Conservation (phyloP, 2,113 vertebrate species). For the Ptilonorhynchus violaceus region DNA sequence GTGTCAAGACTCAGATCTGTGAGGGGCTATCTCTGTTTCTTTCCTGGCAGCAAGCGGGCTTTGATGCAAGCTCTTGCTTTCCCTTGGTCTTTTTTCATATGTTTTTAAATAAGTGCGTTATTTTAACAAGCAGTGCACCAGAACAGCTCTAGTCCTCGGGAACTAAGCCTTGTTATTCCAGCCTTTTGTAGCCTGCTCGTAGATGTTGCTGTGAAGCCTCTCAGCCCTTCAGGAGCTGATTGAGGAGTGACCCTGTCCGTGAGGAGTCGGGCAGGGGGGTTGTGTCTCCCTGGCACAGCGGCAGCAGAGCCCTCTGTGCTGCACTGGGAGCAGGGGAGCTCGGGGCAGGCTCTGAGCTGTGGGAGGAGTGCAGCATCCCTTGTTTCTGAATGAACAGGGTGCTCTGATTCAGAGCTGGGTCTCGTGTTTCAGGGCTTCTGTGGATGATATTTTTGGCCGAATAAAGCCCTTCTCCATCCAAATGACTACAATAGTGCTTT, state of each 20-base stretch:
- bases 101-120: not conserved
- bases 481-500: not conserved
- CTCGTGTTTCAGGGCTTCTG: not conserved
- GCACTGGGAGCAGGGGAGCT: not conserved
- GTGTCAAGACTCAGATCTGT: not conserved
- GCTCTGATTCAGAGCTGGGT: not conserved
- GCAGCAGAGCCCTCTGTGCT: not conserved
- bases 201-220: not conserved
- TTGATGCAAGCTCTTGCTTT: not conserved
- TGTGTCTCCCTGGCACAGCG: not conserved
- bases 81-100: not conserved
- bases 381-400: not conserved
- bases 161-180: not conserved
- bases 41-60: not conserved
- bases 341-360: not conserved
- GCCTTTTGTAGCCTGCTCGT: not conserved
- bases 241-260: not conserved
- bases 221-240: not conserved
- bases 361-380: not conserved
- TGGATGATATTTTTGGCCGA: not conserved
- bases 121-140: not conserved
- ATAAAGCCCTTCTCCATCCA: not conserved
- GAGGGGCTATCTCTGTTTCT: not conserved
- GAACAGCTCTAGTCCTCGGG: not conserved
- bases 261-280: fast-evolving